Evolutionary conservation across 37 sponge, comb jelly and placozoan genomes (phyloP).

Genomic region (Aplysina aerophoba): DNA sequence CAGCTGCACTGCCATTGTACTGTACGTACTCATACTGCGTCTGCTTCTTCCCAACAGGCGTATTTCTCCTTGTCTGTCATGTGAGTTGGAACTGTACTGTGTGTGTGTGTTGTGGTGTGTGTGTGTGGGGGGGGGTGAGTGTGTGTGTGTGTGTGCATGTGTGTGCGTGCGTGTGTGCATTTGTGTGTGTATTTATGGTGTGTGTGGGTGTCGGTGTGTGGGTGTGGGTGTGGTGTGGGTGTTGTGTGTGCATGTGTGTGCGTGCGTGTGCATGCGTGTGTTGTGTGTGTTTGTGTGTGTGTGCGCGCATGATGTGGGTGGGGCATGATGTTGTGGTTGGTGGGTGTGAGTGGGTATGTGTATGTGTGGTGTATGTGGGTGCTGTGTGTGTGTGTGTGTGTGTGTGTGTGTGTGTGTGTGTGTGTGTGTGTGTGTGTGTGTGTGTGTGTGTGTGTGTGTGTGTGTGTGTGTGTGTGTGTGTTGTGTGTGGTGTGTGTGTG

Average conservation of each 20-base stretch:
- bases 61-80: not conserved
- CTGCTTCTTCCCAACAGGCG: not conserved
- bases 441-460: slow-evolving; percentile 47
- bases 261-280: not conserved
- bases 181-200: no score
- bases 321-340: no score
- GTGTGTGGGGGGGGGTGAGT: not conserved
- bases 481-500: slow-evolving; percentile 35
- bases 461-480: slow-evolving; percentile 32
- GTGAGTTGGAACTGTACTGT: not conserved
- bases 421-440: slow-evolving; percentile 42
- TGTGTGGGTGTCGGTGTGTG: no score
- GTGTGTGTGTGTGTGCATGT: slow-evolving; percentile 1
- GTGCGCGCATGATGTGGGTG: not conserved
- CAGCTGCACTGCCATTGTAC: not conserved
- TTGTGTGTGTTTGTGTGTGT: no score
- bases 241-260: not conserved
- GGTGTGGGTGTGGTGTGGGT: not conserved
- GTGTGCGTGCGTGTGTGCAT: no score
- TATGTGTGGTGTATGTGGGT: not conserved
- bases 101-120: slow-evolving; percentile 17
- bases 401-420: slow-evolving; percentile 50
- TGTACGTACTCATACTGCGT: not conserved
- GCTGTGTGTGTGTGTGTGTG: slow-evolving; percentile 33
- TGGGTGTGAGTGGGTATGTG: slow-evolving; percentile 35